A percentile compares a stretch with the other conserved stretches of the same genome.
phyloP scores from a whole-genome alignment of 2,797 vertebrate species.

The Erethizon dorsatum region DNA sequence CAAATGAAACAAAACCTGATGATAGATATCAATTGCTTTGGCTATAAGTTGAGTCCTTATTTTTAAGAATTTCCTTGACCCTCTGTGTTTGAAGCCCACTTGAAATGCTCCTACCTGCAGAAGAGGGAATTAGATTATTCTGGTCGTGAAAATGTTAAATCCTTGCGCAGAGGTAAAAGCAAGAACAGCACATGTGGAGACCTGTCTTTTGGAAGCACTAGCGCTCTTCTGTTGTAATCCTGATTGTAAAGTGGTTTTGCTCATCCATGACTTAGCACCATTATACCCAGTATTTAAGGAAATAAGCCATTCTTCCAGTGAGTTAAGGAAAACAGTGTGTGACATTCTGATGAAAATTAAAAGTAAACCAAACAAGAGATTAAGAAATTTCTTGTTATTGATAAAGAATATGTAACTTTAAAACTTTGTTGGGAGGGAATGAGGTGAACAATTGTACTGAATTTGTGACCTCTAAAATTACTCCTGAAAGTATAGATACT shows the following conservation, averaged over 20 bases:
- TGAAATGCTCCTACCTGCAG: neutral
- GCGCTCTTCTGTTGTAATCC: neutral
- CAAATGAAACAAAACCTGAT: neutral
- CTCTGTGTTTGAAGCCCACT: neutral
- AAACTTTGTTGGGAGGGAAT: neutral
- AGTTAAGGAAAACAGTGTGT: slow-evolving; percentile 10
- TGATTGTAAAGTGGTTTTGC: neutral
- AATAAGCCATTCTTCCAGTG: neutral
- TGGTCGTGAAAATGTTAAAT: neutral
- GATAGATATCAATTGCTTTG: neutral
- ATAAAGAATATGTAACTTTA: slow-evolving; percentile 31
- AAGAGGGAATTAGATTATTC: neutral
- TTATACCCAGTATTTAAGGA: neutral
- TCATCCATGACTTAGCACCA: neutral
- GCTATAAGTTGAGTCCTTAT: neutral
- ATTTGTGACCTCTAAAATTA: neutral
- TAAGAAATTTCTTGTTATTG: neutral
- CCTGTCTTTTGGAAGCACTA: neutral
- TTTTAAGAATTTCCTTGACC: neutral
- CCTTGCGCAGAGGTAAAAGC: neutral
- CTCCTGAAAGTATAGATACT: neutral
- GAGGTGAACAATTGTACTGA: neutral
- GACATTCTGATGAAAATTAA: neutral
- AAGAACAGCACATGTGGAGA: neutral
- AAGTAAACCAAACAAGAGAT: neutral